Evolutionary conservation across 2,113 vertebrate species (phyloP), one percentile per base, ranked within the genome.

Genomic region (Anser brachyrhynchus): DNA sequence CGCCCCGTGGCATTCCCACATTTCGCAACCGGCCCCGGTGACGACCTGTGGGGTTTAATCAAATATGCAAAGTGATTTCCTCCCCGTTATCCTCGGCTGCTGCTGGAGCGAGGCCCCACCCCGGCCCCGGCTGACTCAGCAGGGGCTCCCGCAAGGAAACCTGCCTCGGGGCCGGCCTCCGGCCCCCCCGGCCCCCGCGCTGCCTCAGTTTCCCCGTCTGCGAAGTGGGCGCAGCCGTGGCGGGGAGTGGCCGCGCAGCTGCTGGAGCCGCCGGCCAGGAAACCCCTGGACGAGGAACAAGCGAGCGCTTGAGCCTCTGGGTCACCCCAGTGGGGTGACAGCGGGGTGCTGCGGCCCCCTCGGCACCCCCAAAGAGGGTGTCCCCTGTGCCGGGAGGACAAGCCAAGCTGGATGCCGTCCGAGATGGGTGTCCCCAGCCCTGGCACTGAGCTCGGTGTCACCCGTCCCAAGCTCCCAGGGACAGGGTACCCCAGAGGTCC

Each of bases 41-140:
- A 75, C 62, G 81, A 87, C 94, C 92, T 87, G 93, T 6, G 4
- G 70, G 67, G 26, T 69, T 80, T n/a, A 84, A 93, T 88, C 89
- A 83, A 84, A 85, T 64, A 90, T 81, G 95, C 94, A 52, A 91
- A 93, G 49, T n/a, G 33, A 81, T 96, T 96, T 89, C 22, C 59
- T 72, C 95, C 86, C 96, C 94, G 86, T 97, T 97, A 92, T 92
- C 93, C 96, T 20, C 25, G n/a, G 49, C 69, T 46, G 25, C 90
- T 76, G 87, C 54, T 3, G 83, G 91, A 96, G 65, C 54, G 88
- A 95, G 94, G 95, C 95, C 92, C 95, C 96, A 96, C 96, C 96
- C 96, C 91, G 17, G 89, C 17, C 41, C 76, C 31, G 78, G 80
- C 95, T 95, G 96, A 96, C 96, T 95, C 96, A 96, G 91, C 84